Evolutionary conservation across 2,797 vertebrate genomes (phyloP).

Genomic region (Dendrocincla tyrannina): DNA sequence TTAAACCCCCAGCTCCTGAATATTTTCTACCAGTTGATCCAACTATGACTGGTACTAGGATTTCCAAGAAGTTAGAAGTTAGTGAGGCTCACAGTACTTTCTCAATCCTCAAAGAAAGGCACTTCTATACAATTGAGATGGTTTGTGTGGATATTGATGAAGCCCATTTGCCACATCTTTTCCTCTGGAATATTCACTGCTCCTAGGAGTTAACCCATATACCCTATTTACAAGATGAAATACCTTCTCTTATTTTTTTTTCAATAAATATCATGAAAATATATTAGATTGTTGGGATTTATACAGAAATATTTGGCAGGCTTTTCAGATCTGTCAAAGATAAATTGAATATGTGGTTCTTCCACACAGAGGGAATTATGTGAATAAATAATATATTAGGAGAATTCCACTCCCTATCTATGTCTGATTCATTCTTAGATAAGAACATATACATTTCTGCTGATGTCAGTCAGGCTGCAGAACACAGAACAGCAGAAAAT

Average conservation of each 20-base stretch:
- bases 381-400: slow-evolving; percentile 32
- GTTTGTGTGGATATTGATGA: neutral
- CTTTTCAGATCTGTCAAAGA: slow-evolving; percentile 11
- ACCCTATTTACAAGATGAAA: slow-evolving; percentile 23
- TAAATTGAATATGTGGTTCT: neutral
- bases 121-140: neutral
- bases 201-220: neutral
- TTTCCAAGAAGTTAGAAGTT: neutral
- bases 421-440: neutral
- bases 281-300: neutral
- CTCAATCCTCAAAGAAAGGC: neutral
- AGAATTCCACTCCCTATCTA: neutral
- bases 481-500: neutral
- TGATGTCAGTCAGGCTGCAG: neutral
- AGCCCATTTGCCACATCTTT: neutral
- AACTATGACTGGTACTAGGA: neutral
- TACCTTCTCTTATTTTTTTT: neutral
- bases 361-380: neutral
- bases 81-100: neutral
- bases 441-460: neutral
- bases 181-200: neutral
- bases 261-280: slow-evolving; percentile 19
- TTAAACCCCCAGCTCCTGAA: neutral
- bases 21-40: neutral
- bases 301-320: neutral